Percentiles rank a stretch among this genome's conserved stretches.
Evolutionary conservation across 2,888 invertebrate species (phyloP).

Genomic region (Melolontha melolontha): DNA sequence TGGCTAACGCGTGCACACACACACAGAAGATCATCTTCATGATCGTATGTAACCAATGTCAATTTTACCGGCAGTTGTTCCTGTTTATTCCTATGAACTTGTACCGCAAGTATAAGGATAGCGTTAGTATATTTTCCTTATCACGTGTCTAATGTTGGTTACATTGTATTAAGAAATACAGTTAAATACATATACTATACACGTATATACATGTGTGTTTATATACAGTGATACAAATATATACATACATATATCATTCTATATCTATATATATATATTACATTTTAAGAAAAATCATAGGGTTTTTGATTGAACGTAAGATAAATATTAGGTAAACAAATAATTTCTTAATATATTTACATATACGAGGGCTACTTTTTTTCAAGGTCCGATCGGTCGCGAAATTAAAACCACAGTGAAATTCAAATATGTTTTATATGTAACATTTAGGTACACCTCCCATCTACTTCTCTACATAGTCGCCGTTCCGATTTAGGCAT

Average conservation of each 20-base stretch:
- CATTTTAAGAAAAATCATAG: slow-evolving; percentile 15
- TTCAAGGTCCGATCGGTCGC: no score
- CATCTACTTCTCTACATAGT: no score
- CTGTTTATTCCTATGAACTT: slow-evolving; percentile 22
- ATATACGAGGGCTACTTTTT: no score
- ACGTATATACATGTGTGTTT: not conserved
- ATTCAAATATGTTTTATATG: no score
- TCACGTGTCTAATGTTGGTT: slow-evolving; percentile 13
- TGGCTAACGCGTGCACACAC: slow-evolving; percentile 15
- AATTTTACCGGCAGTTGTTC: slow-evolving; percentile 18
- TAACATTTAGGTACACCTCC: no score
- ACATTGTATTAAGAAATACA: slow-evolving; percentile 26
- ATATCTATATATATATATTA: slow-evolving; percentile 14
- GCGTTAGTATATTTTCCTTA: slow-evolving; percentile 34
- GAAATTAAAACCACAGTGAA: no score
- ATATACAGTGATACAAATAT: slow-evolving; percentile 5
- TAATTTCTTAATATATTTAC: no score
- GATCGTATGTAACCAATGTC: slow-evolving; percentile 13
- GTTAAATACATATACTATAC: slow-evolving; percentile 16
- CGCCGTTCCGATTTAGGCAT: no score
- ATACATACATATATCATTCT: no score
- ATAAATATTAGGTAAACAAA: not conserved
- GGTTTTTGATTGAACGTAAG: not conserved
- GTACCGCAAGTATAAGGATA: slow-evolving; percentile 25
- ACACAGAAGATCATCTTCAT: slow-evolving; percentile 14